These are phyloP conservation scores for Tinamus major DNA, from an alignment of 2,797 vertebrate species.

Conservation along the genomic window DNA sequence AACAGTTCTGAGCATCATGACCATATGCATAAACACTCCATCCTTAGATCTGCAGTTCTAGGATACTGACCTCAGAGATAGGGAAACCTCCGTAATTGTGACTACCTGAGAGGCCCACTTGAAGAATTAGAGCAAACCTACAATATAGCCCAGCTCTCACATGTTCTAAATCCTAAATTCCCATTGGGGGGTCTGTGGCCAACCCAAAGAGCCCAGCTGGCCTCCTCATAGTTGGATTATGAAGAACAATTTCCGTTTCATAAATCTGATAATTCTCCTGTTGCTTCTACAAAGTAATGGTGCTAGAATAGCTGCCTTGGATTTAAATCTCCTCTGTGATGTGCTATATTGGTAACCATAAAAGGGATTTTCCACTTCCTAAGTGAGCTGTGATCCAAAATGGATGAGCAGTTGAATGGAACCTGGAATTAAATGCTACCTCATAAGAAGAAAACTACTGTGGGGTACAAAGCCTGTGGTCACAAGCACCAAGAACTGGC, in stretches of 20 bases:
- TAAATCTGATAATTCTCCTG: not conserved
- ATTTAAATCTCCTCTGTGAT: not conserved
- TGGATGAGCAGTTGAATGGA: not conserved
- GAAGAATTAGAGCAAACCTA: not conserved
- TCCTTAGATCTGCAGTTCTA: not conserved
- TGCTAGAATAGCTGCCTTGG: not conserved
- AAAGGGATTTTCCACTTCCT: not conserved
- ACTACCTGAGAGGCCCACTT: not conserved
- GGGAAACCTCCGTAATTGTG: not conserved
- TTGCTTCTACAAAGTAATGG: not conserved
- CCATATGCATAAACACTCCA: not conserved
- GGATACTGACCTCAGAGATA: not conserved
- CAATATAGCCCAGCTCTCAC: not conserved
- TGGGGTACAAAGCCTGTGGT: not conserved
- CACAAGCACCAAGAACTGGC: not conserved
- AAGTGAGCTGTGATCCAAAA: not conserved
- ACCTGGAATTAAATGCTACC: not conserved
- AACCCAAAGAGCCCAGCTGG: not conserved
- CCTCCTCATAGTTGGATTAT: not conserved
- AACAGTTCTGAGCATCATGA: not conserved
- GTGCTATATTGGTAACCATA: not conserved
- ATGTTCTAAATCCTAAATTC: not conserved
- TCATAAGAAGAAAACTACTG: not conserved
- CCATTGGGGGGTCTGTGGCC: not conserved
- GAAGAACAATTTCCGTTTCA: not conserved